Percentiles rank a stretch among this genome's conserved stretches.
Evolutionary conservation across 1,140 invertebrate genomes (phyloP).

Genomic region (Lucilia sericata): DNA sequence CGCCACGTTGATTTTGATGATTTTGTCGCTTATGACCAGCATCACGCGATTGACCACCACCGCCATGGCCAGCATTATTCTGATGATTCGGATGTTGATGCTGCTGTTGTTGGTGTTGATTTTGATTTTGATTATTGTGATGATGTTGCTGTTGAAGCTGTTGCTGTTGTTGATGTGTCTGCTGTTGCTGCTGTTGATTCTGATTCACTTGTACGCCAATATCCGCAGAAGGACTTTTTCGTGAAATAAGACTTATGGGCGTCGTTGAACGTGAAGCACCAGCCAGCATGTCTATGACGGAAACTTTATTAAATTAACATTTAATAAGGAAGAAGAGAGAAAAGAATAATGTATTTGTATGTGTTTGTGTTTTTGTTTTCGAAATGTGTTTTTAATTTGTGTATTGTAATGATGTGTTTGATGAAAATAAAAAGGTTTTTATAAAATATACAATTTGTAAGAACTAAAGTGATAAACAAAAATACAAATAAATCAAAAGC

Average conservation of each 20-base stretch:
- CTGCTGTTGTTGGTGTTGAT: constrained; percentile 51
- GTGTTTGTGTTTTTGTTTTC: no score
- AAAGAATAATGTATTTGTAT: not conserved
- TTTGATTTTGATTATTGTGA: constrained; percentile 47
- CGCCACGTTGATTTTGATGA: constrained; percentile 56
- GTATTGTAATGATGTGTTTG: no score
- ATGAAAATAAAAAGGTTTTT: no score
- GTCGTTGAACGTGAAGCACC: constrained; percentile 81
- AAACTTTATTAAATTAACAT: constrained; percentile 58
- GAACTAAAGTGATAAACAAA: no score
- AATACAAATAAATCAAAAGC: no score
- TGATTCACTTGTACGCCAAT: constrained; percentile 77
- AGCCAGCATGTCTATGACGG: constrained; percentile 82
- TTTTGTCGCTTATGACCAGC: constrained; percentile 66
- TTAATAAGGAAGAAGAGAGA: constrained; percentile 1
- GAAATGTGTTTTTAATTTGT: no score
- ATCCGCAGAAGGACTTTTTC: constrained; percentile 86
- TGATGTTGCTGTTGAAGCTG: constrained; percentile 42
- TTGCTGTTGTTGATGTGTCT: constrained; percentile 65
- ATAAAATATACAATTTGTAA: no score
- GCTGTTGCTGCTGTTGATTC: constrained; percentile 60
- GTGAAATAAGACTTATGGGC: constrained; percentile 75
- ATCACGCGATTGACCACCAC: constrained; percentile 61
- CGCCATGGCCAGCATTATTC: constrained; percentile 54
- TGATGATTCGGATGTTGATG: constrained; percentile 46